phyloP scores from a whole-genome alignment of 2,888 invertebrate genomes.

The Philonicus albiceps region DNA sequence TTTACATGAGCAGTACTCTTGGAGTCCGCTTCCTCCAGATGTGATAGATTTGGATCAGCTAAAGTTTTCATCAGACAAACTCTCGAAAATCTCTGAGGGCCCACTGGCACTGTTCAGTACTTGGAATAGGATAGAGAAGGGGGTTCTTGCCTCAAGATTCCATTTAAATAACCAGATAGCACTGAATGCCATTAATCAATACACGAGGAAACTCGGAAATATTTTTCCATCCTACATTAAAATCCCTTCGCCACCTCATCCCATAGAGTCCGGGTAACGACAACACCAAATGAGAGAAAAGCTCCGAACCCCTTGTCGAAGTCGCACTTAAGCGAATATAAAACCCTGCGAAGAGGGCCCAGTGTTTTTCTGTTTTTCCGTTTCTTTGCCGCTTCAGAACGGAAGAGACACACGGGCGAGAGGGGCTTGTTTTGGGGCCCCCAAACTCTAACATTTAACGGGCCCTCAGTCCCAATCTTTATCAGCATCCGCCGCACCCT shows the following conservation, averaged over 20 bases:
- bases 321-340: constrained; percentile 44
- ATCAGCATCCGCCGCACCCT: neutral
- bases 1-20: neutral
- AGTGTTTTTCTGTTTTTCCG: constrained; percentile 34
- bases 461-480: neutral
- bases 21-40: neutral
- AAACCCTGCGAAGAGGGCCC: constrained; percentile 30
- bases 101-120: neutral
- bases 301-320: constrained; percentile 29
- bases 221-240: constrained; percentile 44
- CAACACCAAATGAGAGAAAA: constrained; percentile 31
- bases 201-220: constrained; percentile 37
- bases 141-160: neutral
- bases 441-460: neutral
- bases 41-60: neutral
- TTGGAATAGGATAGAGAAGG: neutral
- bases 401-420: neutral
- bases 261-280: constrained; percentile 5
- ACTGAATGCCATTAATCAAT: constrained; percentile 48
- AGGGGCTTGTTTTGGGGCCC: constrained; percentile 3
- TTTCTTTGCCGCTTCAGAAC: constrained; percentile 27
- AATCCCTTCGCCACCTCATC: constrained; percentile 40
- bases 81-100: neutral
- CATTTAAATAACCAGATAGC: constrained; percentile 43
- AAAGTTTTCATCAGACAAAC: neutral